Evolutionary conservation across 2,113 vertebrate genomes (phyloP).

Genomic region (Brachypodius melanocephalos): DNA sequence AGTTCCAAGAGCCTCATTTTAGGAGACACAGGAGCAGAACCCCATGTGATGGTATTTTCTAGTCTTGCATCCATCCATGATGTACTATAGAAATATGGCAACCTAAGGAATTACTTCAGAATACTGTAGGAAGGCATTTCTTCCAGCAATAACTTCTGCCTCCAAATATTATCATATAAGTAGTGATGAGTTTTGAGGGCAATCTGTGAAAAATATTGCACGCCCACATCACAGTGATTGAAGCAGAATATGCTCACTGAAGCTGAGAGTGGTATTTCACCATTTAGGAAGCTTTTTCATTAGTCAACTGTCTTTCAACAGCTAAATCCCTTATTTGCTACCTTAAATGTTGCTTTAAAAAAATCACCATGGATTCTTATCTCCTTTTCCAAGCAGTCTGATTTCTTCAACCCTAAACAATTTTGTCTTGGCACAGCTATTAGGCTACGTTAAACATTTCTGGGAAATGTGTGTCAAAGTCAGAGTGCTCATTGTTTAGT

Average conservation of each 20-base stretch:
- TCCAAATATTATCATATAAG: neutral
- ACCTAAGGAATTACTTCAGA: neutral
- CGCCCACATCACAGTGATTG: neutral
- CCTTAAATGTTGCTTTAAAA: neutral
- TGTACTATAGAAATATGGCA: neutral
- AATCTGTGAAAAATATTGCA: constrained; percentile 28
- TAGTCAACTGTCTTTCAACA: neutral
- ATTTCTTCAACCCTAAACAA: neutral
- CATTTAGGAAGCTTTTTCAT: neutral
- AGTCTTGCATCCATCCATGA: fast-evolving
- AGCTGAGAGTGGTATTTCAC: neutral
- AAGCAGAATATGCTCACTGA: neutral
- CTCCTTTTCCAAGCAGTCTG: neutral
- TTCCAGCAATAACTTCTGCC: neutral
- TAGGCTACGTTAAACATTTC: neutral
- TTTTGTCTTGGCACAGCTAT: constrained; percentile 40
- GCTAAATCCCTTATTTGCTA: neutral
- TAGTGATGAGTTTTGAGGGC: neutral
- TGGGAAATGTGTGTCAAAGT: constrained; percentile 32
- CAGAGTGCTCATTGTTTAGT: neutral
- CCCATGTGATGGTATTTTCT: neutral
- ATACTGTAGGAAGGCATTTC: neutral
- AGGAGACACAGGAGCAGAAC: neutral
- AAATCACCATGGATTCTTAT: neutral
- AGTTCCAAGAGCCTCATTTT: neutral